phyloP scores from a whole-genome alignment of 2,113 vertebrate genomes.

The Talpa occidentalis region DNA sequence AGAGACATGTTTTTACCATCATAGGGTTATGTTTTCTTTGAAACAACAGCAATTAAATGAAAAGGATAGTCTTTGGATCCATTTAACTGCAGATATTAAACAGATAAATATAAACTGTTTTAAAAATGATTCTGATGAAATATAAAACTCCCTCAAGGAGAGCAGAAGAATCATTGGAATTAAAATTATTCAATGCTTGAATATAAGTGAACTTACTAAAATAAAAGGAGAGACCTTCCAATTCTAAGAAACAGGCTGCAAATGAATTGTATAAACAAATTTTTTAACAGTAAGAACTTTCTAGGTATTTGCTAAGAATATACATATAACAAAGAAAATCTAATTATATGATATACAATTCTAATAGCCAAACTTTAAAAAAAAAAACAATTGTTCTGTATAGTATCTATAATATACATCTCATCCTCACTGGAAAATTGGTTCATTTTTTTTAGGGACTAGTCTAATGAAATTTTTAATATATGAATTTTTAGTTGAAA shows the following conservation, averaged over 20 bases:
- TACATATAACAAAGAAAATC: not conserved
- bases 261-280: not conserved
- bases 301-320: not conserved
- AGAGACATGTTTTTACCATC: conserved; percentile 21
- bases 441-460: not conserved
- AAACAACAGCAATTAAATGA: conserved; percentile 43
- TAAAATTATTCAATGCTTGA: conserved; percentile 31
- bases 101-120: not conserved
- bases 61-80: conserved; percentile 7
- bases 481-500: not conserved
- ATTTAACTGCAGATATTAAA: conserved; percentile 41
- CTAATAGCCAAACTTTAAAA: not conserved
- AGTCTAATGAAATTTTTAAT: conserved; percentile 22
- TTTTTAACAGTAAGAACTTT: not conserved
- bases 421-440: conserved; percentile 36
- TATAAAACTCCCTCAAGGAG: not conserved
- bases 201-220: not conserved
- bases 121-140: conserved; percentile 36
- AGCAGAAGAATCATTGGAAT: conserved; percentile 1
- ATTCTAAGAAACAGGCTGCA: not conserved
- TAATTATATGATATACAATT: not conserved
- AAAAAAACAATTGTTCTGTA: not conserved
- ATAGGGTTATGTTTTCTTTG: not conserved
- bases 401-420: conserved; percentile 44
- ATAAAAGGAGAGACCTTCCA: not conserved